Evolutionary conservation across 2,113 vertebrate genomes (phyloP).

Genomic region (Xiphophorus couchianus): DNA sequence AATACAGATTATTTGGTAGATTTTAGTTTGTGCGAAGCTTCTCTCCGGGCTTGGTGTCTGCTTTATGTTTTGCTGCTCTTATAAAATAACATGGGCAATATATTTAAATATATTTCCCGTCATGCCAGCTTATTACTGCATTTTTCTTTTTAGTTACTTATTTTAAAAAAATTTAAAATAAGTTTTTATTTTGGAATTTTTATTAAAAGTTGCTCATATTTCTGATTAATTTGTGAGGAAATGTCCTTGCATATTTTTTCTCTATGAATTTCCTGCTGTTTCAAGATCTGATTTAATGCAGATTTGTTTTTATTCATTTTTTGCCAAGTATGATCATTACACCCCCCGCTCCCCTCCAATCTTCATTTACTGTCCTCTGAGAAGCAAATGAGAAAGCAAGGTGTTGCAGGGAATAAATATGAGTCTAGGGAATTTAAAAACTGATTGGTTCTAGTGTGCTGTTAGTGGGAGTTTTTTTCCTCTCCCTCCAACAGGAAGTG

Average conservation of each 20-base stretch:
- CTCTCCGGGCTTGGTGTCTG: constrained; percentile 22
- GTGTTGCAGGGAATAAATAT: constrained; percentile 78
- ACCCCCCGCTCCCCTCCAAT: not conserved
- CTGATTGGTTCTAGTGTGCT: constrained; percentile 94
- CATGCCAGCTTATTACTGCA: constrained; percentile 16
- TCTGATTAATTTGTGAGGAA: constrained; percentile 16
- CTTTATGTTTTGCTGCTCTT: constrained; percentile 24
- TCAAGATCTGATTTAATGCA: constrained; percentile 4
- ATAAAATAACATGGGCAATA: constrained; percentile 43
- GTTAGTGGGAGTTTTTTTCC: constrained; percentile 89
- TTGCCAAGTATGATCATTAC: constrained; percentile 18
- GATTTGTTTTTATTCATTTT: constrained; percentile 2
- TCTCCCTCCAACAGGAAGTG: constrained; percentile 95
- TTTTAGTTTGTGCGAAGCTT: constrained; percentile 12
- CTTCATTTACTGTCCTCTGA: constrained; percentile 50
- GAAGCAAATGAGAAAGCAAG: constrained; percentile 63
- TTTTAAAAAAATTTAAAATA: not conserved
- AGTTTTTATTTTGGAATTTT: not conserved
- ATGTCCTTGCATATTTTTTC: constrained; percentile 2
- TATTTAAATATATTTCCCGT: constrained; percentile 33
- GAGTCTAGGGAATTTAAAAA: constrained; percentile 88
- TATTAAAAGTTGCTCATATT: constrained; percentile 5
- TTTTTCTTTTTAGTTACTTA: constrained; percentile 27
- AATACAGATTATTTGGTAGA: constrained; percentile 1
- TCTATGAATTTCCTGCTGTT: not conserved